Evolutionary conservation across 2,797 vertebrate species (phyloP), one percentile per base, ranked within the genome.

Genomic region (Jordanella pulchra): DNA sequence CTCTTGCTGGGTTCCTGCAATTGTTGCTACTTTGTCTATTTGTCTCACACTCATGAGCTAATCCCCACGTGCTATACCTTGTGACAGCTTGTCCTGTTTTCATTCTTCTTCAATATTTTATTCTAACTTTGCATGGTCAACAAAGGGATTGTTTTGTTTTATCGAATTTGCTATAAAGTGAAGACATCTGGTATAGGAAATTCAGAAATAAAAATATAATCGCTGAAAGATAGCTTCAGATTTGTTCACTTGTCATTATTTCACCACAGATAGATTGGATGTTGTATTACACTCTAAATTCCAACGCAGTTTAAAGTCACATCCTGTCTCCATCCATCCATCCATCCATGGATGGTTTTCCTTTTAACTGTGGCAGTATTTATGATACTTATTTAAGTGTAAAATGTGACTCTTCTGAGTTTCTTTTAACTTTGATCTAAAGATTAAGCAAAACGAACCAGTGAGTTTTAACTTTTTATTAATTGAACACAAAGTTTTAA

Each of bases 1-100:
- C 30, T 51, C 64, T 69, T 66, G 72, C 66, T 77, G 78, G 80
- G 67, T 83, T 84, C 76, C 82, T 78, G 80, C 73, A 71, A 70
- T 84, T 86, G 76, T 86, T 73, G 71, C 51, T 42, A 67, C 61
- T 72, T 73, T 76, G 55, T 73, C 58, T 67, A 35, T 64, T 77
- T 51, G 56, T 17, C 63, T 68, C 17, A 55, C n/a, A 63, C 48
- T 58, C 54, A 39, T 60, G 66, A 75, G 47, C 32, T 30, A 0
- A 67, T 65, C 30, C 69, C 47, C 69, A 78, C 53, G 45, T 72
- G 79, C n/a, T 67, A 9, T 61, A 54, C 35, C 51, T 23, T 64
- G 35, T 71, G 67, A 76, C 47, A 45, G 67, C 67, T 60, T 80
- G 71, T 78, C 42, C 72, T 76, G 21, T 74, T 77, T 67, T 75